A percentile compares a stretch with the other conserved stretches of the same genome.
Conservation (phyloP, 64 coral and sea anemone species). For the Montipora cactus region DNA sequence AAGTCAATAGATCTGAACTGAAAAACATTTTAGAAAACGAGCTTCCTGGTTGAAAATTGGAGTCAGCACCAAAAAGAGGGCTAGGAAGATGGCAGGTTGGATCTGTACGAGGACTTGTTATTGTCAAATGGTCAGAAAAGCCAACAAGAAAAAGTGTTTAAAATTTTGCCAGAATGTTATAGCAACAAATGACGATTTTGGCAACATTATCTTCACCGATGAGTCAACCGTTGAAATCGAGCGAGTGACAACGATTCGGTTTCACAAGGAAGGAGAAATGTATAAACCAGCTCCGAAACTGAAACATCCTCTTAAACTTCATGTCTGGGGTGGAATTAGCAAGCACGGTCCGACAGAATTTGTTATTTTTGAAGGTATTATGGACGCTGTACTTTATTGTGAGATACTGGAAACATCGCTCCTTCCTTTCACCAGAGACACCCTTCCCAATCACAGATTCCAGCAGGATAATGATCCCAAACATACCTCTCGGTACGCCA, state of each 20-base stretch:
- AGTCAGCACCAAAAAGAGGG: background rate
- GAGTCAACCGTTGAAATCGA: background rate
- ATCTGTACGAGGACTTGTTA: background rate
- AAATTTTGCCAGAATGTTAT: background rate
- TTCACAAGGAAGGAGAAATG: background rate
- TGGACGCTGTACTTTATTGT: background rate
- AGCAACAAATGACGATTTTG: background rate
- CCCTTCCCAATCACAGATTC: background rate
- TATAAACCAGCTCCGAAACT: background rate
- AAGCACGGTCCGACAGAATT: background rate
- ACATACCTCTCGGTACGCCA: background rate
- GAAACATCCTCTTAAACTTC: background rate
- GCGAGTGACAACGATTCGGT: background rate
- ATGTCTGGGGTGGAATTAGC: background rate
- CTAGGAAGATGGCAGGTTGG: background rate
- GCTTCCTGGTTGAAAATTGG: background rate
- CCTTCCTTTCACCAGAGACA: background rate
- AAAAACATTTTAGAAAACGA: too few species aligned
- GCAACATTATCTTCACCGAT: background rate
- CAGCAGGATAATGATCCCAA: conserved; percentile 37
- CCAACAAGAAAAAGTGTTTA: background rate
- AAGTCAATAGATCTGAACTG: too few species aligned
- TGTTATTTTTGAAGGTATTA: background rate
- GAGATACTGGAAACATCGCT: background rate
- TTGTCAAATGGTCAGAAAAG: background rate